Evolutionary conservation across 2,888 invertebrate species (phyloP), one percentile per base, ranked within the genome.

Genomic region (Eugnorisma glareosa): DNA sequence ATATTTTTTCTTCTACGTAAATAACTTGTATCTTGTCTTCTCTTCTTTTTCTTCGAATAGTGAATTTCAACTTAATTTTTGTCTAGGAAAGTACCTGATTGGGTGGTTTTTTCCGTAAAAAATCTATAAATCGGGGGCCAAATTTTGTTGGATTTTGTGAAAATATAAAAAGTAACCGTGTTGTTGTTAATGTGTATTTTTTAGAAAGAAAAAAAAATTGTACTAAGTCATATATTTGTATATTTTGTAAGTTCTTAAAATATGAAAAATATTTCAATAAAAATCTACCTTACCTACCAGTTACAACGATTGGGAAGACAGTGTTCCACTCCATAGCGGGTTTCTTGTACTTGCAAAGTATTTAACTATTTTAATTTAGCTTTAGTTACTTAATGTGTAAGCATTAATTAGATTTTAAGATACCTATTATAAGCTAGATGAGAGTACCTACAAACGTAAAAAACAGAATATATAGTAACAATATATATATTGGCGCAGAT

Each of bases 41-140:
- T 24, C 66, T 24, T 75, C 15, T 74, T 35, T 80, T 68, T 76
- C 73, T 64, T 35, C 69, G 74, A 75, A 70, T 87, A 75, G 74
- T 91, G 90, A 82, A 90, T 93, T 94, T 93, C 81, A 87, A 70
- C 72, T 87, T 90, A 87, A 81, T 84, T 88, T 82, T 82, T 84
- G 92, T 86, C 68, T 4, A 67, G 89, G 54, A 80, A 79, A 79
- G 95, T 91, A 94, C 95, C 93, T 91, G 93, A 91, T 95, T 96
- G 88, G 91, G 92, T 94, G 95, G 90, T 93, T 95, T 96, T 96
- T 95, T 85, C 43, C 13, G 89, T 90, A 95, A 96, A 96, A 96
- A 95, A 90, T 94, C 95, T 91, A 95, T 84, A 90, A 96, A 94
- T 94, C 90, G 93, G 94, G 95, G 77, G 94, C 84, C 66, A 31